These are phyloP conservation scores for Coendou prehensilis DNA, from an alignment of 2,797 vertebrate genomes.

Conservation along the genomic window DNA sequence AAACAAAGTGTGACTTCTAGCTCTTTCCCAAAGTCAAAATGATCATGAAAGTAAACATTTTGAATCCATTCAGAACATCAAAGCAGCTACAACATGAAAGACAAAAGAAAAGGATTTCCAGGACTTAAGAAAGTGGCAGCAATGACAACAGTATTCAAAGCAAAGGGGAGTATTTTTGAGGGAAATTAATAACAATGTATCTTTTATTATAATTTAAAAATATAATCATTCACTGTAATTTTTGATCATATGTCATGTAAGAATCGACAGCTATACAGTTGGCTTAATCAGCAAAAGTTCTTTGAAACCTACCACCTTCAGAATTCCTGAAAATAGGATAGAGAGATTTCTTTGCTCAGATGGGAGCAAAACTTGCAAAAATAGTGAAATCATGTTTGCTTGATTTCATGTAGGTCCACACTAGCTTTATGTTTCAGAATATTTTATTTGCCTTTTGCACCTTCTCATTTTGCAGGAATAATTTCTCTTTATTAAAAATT, in stretches of 20 bases:
- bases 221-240: background rate
- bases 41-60: background rate
- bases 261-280: background rate
- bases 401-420: background rate
- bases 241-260: background rate
- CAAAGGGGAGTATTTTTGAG: background rate
- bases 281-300: background rate
- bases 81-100: background rate
- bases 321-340: background rate
- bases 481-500: background rate
- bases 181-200: background rate
- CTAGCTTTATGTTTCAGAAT: background rate
- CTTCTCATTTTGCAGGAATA: background rate
- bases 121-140: background rate
- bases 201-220: background rate
- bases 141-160: background rate
- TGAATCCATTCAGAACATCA: background rate
- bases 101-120: background rate
- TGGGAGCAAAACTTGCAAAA: background rate
- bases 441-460: background rate
- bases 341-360: background rate
- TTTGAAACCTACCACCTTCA: background rate
- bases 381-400: background rate
- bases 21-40: background rate
- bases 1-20: background rate